Evolutionary conservation across 1,140 invertebrate genomes (phyloP), one percentile per base, ranked within the genome.

Genomic region (Drosophila busckii): DNA sequence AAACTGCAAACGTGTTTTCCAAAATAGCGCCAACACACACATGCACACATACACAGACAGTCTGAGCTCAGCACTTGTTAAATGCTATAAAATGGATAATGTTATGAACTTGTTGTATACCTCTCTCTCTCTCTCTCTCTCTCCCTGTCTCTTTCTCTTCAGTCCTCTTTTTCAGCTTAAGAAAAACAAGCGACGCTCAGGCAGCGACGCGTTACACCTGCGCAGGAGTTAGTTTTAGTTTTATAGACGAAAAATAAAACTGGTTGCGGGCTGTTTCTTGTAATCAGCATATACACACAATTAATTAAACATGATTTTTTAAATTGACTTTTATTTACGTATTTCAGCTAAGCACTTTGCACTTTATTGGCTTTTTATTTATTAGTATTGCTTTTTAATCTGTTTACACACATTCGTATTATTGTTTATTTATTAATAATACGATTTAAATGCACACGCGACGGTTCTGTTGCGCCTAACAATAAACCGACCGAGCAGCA

Each of bases 21-120:
- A 50, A 64, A 46, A 42, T 53, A 48, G 35, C 37, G 67, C 66
- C 35, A 32, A 23, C 48, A 31, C 42, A 44, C 12, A 52, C 46
- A 26, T 37, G 53, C 31, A 59, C 45, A 48, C 9, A 53, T 2
- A 10, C 5, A 38, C 10, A 35, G n/a, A 37, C 0, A 15, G 40
- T 45, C 2, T 23, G 22, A 5, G 6, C 7, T 16, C 32, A 19
- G 16, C 49, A 40, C 58, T 54, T 53, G 44, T 45, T 61, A 58
- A 63, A 50, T 45, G 49, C 31, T 44, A 61, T 71, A 53, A 49
- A 73, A 73, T 67, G 52, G 41, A 61, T 54, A n/a, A 59, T 53
- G 63, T 49, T 58, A n/a, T 76, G 70, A 63, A 59, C 71, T 78
- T 78, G 71, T 80, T 80, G 34, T 78, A 22, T 55, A 45, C 42